These are phyloP conservation scores for Carassius auratus DNA, from an alignment of 2,113 vertebrate genomes.

Conservation along the genomic window DNA sequence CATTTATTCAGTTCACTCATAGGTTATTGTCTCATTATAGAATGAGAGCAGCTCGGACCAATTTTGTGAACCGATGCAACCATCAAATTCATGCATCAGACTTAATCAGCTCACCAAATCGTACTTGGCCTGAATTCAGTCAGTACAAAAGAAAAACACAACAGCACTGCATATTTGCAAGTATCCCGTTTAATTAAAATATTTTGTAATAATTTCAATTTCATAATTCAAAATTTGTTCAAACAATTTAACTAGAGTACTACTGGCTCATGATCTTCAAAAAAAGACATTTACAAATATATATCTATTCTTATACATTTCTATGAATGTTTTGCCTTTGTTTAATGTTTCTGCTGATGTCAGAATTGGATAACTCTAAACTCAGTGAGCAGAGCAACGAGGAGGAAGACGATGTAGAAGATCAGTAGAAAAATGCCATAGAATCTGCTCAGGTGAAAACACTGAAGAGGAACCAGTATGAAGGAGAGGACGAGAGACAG, in stretches of 20 bases:
- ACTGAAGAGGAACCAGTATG: slow-evolving; percentile 80
- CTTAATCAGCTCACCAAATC: no score
- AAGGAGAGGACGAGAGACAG: slow-evolving; percentile 90
- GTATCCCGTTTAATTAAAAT: slow-evolving; percentile 28
- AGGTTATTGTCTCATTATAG: background rate
- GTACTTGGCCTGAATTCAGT: no score
- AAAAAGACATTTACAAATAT: background rate
- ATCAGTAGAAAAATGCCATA: slow-evolving; percentile 85
- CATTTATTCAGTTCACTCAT: background rate
- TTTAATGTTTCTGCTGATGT: background rate
- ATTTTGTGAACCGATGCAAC: background rate
- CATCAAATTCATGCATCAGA: no score
- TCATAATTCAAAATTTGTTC: background rate
- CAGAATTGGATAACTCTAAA: slow-evolving; percentile 78
- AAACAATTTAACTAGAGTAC: slow-evolving; percentile 1
- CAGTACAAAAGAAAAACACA: background rate
- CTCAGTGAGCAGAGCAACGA: slow-evolving; percentile 88
- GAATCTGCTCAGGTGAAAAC: slow-evolving; percentile 79
- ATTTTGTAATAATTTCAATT: background rate
- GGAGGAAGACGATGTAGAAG: slow-evolving; percentile 85
- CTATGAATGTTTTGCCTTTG: background rate
- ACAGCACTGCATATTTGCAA: background rate
- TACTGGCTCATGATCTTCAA: background rate
- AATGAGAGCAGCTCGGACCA: no score
- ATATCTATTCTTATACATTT: slow-evolving; percentile 3